Base-by-base conservation (phyloP, 2,888 invertebrate species). In the Drosophila mercatorum region DNA sequence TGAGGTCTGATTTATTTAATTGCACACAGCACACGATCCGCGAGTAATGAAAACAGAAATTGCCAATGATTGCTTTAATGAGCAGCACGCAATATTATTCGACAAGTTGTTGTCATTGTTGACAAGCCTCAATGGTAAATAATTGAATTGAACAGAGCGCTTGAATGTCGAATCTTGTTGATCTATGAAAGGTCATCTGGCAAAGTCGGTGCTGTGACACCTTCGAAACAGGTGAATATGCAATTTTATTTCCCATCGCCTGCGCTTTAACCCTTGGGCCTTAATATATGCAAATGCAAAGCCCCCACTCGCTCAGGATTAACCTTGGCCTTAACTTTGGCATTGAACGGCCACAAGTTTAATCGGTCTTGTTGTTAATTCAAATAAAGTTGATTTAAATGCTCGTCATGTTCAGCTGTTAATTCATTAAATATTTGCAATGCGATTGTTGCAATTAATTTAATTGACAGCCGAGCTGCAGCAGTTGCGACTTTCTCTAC, bases 11-110 rank as follows among this genome's bases (percentile, higher is more conserved):
- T 62, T 56, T 70, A 66, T 76, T 73, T 78, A 83, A 83, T 83
- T 83, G 66, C 47, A 52, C 36, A 34, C 28, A n/a, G 57, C 49
- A 36, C 62, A 38, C 70, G 64, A 55, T 61, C 56, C 59, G 55
- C 69, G 59, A 59, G 17, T 73, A 75, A 85, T 77, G 52, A 75
- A 70, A 70, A 62, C 47, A 52, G 51, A 65, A 69, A 79, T 79
- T 58, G 38, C 46, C 64, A 36, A 64, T 62, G 51, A 59, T 49
- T 60, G 31, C n/a, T 46, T 57, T 52, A 65, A 65, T 56, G 51
- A 65, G 61, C 55, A 41, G 1, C 66, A 60, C 12, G 3, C 22
- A 12, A 40, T 17, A 31, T 34, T 10, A 34, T 10, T 34, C 34
- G 5, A 10, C 34, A 34, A 34, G 34, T 28, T 40, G 17, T 47